Percentiles rank a stretch among this genome's conserved stretches.
phyloP scores from a whole-genome alignment of 2,888 invertebrate species.

The Melinaea marsaeus region DNA sequence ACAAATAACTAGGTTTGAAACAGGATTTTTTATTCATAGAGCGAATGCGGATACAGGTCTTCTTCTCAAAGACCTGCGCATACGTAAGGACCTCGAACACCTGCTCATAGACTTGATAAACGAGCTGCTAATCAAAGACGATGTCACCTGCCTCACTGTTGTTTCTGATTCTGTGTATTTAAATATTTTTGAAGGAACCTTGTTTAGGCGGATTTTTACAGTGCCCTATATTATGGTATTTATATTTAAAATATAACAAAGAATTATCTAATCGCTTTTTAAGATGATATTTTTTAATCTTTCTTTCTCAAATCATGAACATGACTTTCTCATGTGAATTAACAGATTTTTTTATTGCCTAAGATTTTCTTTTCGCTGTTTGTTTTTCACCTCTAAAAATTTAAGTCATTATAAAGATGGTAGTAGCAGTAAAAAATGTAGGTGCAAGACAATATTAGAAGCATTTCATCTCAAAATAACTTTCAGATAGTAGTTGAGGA shows the following conservation, averaged over 20 bases:
- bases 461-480: not conserved
- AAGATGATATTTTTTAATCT: too few species aligned
- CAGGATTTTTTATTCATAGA: conserved; percentile 34
- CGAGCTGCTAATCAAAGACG: conserved; percentile 42
- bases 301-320: too few species aligned
- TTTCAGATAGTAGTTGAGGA: conserved; percentile 78
- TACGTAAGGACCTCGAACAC: conserved; percentile 52
- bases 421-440: too few species aligned
- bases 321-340: too few species aligned
- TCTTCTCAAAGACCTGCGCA: conserved; percentile 44
- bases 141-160: conserved; percentile 72
- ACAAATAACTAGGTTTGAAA: not conserved
- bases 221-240: conserved; percentile 75
- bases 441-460: too few species aligned
- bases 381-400: not conserved
- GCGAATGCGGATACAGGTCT: conserved; percentile 38
- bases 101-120: conserved; percentile 56
- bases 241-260: not conserved
- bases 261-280: too few species aligned
- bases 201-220: conserved; percentile 64
- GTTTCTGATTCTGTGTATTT: conserved; percentile 75
- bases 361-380: not conserved
- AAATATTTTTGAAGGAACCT: conserved; percentile 67
- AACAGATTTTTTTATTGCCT: not conserved
- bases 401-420: too few species aligned